Evolutionary conservation across 2,113 vertebrate genomes (phyloP).

Genomic region (Casuarius casuarius): DNA sequence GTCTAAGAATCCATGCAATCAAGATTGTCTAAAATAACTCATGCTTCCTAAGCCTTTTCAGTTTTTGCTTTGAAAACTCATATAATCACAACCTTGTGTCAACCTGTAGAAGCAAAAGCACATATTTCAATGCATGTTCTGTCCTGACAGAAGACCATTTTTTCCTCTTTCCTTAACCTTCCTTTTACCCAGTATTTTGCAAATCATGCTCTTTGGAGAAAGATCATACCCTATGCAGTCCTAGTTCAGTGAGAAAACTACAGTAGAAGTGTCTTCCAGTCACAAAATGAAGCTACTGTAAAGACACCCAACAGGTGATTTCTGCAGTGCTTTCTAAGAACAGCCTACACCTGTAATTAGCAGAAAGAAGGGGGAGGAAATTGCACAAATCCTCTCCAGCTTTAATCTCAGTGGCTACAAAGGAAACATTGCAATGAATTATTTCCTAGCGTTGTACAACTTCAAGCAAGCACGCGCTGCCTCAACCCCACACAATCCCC

Average conservation of each 20-base stretch:
- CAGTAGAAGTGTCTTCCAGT: not conserved
- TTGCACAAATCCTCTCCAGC: not conserved
- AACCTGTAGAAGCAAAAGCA: not conserved
- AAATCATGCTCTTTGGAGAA: not conserved
- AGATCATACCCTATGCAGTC: fast-evolving
- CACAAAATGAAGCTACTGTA: not conserved
- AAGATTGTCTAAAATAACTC: not conserved
- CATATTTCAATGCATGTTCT: not conserved
- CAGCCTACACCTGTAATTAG: not conserved
- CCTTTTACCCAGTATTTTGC: not conserved
- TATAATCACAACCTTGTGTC: not conserved
- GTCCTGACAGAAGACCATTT: not conserved
- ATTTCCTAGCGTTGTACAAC: not conserved
- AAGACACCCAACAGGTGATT: not conserved
- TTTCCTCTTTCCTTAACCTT: not conserved
- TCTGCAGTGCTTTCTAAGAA: not conserved
- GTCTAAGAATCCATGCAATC: not conserved
- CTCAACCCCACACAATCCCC: not conserved
- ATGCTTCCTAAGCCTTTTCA: not conserved
- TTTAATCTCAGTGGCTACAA: not conserved
- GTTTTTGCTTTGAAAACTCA: conserved; percentile 2
- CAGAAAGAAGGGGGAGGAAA: not conserved
- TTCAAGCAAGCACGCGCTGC: not conserved
- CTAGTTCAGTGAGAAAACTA: not conserved
- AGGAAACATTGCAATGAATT: not conserved